Conservation (phyloP, 2,113 vertebrate genomes). For the Bombycilla garrulus region DNA sequence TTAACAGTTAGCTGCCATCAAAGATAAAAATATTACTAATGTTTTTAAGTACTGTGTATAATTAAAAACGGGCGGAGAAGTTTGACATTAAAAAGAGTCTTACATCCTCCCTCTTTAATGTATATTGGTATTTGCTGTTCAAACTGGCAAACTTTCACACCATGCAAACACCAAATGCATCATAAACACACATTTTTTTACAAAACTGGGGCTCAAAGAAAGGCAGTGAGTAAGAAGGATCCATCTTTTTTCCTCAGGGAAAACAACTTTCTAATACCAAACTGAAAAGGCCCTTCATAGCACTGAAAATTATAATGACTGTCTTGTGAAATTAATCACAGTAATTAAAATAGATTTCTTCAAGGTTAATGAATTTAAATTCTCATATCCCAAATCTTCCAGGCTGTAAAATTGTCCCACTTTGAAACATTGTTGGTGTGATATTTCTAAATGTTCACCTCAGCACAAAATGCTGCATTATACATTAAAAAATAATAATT, state of each 20-base stretch:
- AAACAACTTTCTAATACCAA: not conserved
- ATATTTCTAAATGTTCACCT: slow-evolving; percentile 10
- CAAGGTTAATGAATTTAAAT: slow-evolving; percentile 31
- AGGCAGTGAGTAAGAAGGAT: not conserved
- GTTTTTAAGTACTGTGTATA: not conserved
- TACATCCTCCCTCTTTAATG: not conserved
- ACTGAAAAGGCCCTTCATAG: not conserved
- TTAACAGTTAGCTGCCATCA: not conserved
- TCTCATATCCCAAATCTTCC: not conserved
- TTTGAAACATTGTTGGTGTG: not conserved
- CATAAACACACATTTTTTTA: not conserved
- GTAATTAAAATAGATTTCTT: not conserved
- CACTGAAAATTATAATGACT: slow-evolving; percentile 1
- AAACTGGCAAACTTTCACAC: not conserved
- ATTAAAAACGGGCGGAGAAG: not conserved
- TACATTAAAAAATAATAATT: not conserved
- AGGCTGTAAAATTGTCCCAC: not conserved
- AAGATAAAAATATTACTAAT: not conserved
- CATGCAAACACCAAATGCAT: not conserved
- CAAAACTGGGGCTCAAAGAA: not conserved
- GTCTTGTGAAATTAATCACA: not conserved
- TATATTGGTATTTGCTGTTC: not conserved
- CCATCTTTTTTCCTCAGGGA: not conserved
- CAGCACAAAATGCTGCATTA: not conserved
- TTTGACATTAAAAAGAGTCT: not conserved